Base-by-base conservation (phyloP, 1,140 invertebrate genomes). In the Camponotus floridanus region DNA sequence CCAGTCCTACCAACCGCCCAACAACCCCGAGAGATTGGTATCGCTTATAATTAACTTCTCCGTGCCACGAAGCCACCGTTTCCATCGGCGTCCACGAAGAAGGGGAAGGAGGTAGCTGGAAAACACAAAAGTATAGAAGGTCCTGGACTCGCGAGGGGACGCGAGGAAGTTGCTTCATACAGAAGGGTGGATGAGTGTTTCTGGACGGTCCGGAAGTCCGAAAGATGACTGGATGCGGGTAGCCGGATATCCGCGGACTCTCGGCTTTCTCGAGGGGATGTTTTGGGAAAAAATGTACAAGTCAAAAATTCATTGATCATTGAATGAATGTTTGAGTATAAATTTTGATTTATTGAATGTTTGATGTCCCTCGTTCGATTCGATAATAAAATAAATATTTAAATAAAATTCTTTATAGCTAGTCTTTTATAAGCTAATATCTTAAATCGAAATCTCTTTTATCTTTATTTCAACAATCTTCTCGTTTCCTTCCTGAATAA, bases 11-110 rank as follows among this genome's bases (percentile, higher is more conserved):
- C 91, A 92, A 92, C 91, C 91, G 79, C 93, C 94, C 94, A 94
- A 94, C 94, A 94, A 95, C 94, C 94, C 92, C 92, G 93, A 95
- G 94, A 95, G 94, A 95, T 95, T 95, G 94, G 94, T 95, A 95
- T 95, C 94, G 94, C 94, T 95, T 95, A 95, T 95, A 95, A 95
- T 95, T 95, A 95, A 95, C 94, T 95, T 95, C 94, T 95, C 94
- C 94, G 94, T 95, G 93, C 94, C 94, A 95, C 94, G 94, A 94
- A 95, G 94, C 94, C 94, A 92, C 92, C 94, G 93, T 93, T 95
- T 94, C 93, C 93, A 94, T 91, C 87, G 90, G 79, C 84, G 88
- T 88, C 78, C 86, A 86, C 78, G 89, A 73, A 86, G 67, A 73
- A 70, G 26, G 61, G 55, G 61, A 15, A 61, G 57, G 33, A 9